phyloP scores from a whole-genome alignment of 2,113 vertebrate genomes.

The Megaceryle torquata region DNA sequence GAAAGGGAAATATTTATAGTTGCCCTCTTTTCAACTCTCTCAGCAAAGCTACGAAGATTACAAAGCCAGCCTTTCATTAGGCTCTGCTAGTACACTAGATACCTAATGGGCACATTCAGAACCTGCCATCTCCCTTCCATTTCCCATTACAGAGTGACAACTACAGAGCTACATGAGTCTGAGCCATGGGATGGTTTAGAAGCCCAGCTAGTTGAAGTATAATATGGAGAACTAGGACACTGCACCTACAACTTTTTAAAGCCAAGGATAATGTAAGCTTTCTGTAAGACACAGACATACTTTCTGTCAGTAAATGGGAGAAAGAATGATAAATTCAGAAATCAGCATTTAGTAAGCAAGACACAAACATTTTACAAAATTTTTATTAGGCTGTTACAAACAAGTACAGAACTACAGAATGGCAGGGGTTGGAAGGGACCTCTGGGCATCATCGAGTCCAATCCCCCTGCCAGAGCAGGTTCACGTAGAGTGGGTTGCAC shows the following conservation, averaged over 20 bases:
- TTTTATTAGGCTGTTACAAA: background rate
- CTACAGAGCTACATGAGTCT: rapidly evolving
- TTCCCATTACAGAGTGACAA: background rate
- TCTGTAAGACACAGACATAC: background rate
- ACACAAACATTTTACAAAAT: background rate
- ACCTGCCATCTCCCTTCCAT: background rate
- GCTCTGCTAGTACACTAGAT: background rate
- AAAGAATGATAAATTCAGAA: background rate
- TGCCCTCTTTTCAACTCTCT: background rate
- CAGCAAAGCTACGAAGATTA: background rate
- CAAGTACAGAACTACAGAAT: background rate
- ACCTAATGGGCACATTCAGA: background rate
- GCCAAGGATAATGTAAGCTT: background rate
- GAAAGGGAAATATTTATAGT: background rate
- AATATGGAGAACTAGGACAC: background rate
- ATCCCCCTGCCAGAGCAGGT: too few species aligned
- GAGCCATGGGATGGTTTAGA: background rate
- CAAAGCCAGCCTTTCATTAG: background rate
- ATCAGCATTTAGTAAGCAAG: background rate
- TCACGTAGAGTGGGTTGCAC: too few species aligned
- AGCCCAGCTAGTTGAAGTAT: background rate
- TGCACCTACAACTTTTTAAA: background rate
- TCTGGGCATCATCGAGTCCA: too few species aligned
- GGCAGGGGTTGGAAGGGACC: too few species aligned
- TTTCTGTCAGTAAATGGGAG: background rate